Percentiles rank a stretch among this genome's conserved stretches.
Evolutionary conservation across 2,113 vertebrate species (phyloP).

Genomic region (Scophthalmus maximus): DNA sequence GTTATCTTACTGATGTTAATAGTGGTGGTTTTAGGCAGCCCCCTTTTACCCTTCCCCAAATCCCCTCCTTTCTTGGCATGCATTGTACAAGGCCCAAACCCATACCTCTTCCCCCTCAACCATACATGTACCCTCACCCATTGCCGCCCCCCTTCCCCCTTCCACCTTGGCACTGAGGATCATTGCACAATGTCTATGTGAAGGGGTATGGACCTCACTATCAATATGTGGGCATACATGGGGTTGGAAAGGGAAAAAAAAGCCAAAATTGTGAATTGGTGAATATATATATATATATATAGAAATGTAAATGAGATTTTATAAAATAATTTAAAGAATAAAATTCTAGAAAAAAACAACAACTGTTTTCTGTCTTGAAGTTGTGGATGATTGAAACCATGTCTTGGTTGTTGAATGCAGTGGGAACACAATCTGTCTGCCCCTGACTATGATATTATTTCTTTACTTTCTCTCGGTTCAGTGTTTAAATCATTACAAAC

Average conservation of each 20-base stretch:
- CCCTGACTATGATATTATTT: neutral
- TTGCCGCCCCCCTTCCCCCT: neutral
- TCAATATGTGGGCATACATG: constrained; percentile 55
- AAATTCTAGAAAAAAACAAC: constrained; percentile 71
- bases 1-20: constrained; percentile 65
- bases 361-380: constrained; percentile 7
- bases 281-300: constrained; percentile 59
- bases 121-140: constrained; percentile 19
- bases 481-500: neutral
- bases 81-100: constrained; percentile 66
- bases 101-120: constrained; percentile 26
- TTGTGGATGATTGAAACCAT: neutral
- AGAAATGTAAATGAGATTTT: constrained; percentile 81
- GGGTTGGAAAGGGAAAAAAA: constrained; percentile 67
- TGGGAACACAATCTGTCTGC: neutral
- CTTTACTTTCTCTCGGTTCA: neutral
- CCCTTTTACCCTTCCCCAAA: constrained; percentile 35
- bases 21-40: constrained; percentile 61
- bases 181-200: constrained; percentile 75
- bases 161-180: constrained; percentile 65
- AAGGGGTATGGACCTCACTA: constrained; percentile 63
- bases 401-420: neutral
- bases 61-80: constrained; percentile 63
- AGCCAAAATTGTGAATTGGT: constrained; percentile 76
- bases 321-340: constrained; percentile 84